Percentiles rank a stretch among this genome's conserved stretches.
phyloP scores from a whole-genome alignment of 2,888 invertebrate genomes.

The Mycalesis mineus region DNA sequence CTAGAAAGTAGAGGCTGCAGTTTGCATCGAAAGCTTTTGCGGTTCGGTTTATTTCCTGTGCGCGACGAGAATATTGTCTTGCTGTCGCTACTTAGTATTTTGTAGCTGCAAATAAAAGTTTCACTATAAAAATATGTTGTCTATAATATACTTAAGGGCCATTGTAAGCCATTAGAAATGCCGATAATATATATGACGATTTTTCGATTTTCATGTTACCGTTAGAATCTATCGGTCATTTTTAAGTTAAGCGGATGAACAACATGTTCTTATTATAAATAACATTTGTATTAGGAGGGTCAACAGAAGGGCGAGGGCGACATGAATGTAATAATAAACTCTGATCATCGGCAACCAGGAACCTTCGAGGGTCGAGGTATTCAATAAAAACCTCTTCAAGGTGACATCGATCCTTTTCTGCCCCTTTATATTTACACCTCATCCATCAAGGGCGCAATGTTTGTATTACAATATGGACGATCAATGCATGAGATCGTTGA shows the following conservation, averaged over 20 bases:
- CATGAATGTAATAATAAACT: background rate
- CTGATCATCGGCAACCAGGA: background rate
- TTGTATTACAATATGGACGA: conserved; percentile 8
- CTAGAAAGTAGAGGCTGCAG: conserved; percentile 22
- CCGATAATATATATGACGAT: too few relatives aligned
- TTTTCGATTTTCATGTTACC: too few relatives aligned
- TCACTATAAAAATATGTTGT: background rate
- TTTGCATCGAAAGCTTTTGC: conserved; percentile 25
- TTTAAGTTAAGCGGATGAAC: too few relatives aligned
- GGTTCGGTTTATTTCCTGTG: conserved; percentile 10
- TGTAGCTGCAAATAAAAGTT: conserved; percentile 11
- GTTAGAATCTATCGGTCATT: too few relatives aligned
- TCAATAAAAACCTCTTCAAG: conserved; percentile 1
- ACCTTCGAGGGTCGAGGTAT: conserved; percentile 2
- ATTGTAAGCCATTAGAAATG: too few relatives aligned
- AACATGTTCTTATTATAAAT: too few relatives aligned
- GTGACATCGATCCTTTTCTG: conserved; percentile 14
- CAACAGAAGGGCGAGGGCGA: background rate
- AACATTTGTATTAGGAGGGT: too few relatives aligned
- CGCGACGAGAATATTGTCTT: conserved; percentile 5
- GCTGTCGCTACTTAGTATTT: conserved; percentile 1
- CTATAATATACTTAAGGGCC: too few relatives aligned
- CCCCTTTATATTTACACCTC: conserved; percentile 21
- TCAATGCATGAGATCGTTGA: background rate
- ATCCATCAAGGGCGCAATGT: conserved; percentile 18